These are phyloP conservation scores for Podarcis muralis DNA, from an alignment of 2,113 vertebrate genomes.

Conservation along the genomic window DNA sequence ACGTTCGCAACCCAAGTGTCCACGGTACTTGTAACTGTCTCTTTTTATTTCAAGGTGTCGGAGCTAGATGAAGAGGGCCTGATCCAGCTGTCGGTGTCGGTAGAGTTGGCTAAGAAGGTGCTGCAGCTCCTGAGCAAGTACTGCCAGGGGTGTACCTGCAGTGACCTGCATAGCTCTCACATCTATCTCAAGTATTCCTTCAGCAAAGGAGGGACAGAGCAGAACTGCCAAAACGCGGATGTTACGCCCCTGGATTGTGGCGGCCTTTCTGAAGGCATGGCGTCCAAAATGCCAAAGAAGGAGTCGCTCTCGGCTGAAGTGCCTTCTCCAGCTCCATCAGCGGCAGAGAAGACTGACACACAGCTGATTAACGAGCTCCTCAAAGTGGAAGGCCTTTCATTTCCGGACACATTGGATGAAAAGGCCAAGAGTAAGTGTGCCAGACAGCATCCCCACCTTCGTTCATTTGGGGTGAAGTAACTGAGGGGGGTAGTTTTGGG, in stretches of 20 bases:
- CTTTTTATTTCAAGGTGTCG: slow-evolving; percentile 53
- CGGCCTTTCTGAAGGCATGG: background rate
- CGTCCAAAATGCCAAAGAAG: slow-evolving; percentile 73
- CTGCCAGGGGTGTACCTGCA: slow-evolving; percentile 77
- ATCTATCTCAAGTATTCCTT: slow-evolving; percentile 80
- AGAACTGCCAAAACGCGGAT: slow-evolving; percentile 50
- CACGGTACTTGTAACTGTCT: background rate
- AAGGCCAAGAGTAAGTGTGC: slow-evolving; percentile 78
- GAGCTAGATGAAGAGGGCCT: slow-evolving; percentile 80
- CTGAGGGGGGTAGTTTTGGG: background rate
- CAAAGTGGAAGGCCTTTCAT: slow-evolving; percentile 77
- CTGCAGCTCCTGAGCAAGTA: slow-evolving; percentile 80
- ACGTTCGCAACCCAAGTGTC: no score
- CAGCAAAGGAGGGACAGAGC: slow-evolving; percentile 58
- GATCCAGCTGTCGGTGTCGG: slow-evolving; percentile 75
- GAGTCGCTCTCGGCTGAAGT: slow-evolving; percentile 44
- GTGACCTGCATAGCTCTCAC: slow-evolving; percentile 81
- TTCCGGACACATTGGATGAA: slow-evolving; percentile 78
- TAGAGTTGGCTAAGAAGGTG: slow-evolving; percentile 82
- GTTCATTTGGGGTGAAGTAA: fast-evolving
- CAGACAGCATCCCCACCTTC: fast-evolving
- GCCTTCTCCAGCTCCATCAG: background rate
- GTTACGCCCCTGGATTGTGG: background rate
- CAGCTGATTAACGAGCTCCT: slow-evolving; percentile 81
- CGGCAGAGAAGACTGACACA: slow-evolving; percentile 54